phyloP scores from a whole-genome alignment of 1,140 invertebrate species.

The Hydropsyche tenuis region DNA sequence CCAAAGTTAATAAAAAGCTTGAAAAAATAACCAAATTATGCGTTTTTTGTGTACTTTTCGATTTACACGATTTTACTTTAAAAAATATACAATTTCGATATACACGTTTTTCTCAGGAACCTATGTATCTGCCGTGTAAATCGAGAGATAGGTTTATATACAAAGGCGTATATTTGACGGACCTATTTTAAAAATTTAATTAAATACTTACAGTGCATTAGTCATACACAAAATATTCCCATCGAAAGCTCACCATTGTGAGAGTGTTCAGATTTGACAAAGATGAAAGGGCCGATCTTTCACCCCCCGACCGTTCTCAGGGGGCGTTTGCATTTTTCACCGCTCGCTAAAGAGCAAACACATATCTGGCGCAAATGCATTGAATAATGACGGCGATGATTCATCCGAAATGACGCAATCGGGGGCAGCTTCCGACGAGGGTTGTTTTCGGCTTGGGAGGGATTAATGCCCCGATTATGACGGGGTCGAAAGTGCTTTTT shows the following conservation, averaged over 20 bases:
- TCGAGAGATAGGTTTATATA: too few species aligned
- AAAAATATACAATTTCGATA: too few species aligned
- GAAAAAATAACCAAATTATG: too few species aligned
- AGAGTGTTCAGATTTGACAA: background rate
- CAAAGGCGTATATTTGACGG: too few species aligned
- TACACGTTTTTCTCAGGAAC: too few species aligned
- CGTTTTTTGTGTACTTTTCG: too few species aligned
- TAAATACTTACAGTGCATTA: too few species aligned
- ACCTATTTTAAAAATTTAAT: too few species aligned
- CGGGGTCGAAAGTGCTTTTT: background rate
- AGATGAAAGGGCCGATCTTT: background rate
- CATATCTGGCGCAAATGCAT: constrained; percentile 2
- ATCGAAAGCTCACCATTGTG: background rate
- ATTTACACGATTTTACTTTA: too few species aligned
- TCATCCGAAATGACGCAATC: constrained; percentile 27
- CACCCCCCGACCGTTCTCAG: background rate
- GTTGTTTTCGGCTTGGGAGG: background rate
- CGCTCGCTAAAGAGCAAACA: constrained; percentile 29
- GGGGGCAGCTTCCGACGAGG: constrained; percentile 2
- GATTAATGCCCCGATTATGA: constrained; percentile 32
- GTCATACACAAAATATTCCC: too few species aligned
- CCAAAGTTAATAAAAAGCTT: too few species aligned
- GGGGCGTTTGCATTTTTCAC: constrained; percentile 32
- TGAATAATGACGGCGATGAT: constrained; percentile 35
- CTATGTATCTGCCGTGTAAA: too few species aligned